Conservation (phyloP, 2,888 invertebrate genomes). For the Psococerastis gibbosa region DNA sequence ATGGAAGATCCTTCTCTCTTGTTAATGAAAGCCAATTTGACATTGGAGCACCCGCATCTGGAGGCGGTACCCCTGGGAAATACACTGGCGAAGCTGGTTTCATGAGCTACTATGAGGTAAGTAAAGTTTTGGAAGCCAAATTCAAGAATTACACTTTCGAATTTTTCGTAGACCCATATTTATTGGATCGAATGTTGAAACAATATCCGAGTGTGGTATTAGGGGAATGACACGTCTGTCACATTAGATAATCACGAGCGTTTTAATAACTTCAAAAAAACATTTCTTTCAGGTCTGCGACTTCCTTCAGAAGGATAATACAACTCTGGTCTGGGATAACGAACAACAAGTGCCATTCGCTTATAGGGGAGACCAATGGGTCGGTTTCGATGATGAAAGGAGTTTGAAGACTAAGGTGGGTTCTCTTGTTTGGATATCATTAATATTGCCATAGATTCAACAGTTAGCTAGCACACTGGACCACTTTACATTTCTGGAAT, state of each 20-base stretch:
- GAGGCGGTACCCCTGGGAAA: constrained; percentile 67
- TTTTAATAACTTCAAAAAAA: background rate
- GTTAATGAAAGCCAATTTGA: constrained; percentile 75
- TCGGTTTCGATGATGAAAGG: constrained; percentile 85
- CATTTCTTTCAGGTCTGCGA: constrained; percentile 46
- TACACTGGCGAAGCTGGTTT: constrained; percentile 89
- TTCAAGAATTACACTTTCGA: no score
- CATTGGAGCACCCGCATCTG: constrained; percentile 78
- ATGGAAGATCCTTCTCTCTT: constrained; percentile 78
- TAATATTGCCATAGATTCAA: no score
- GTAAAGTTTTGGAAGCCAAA: no score
- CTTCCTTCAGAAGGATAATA: constrained; percentile 74
- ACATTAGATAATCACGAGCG: background rate
- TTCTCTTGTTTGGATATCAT: no score
- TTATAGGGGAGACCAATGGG: constrained; percentile 79
- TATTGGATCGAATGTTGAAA: no score
- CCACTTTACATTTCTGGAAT: no score
- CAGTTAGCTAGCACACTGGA: no score
- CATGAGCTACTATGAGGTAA: constrained; percentile 79
- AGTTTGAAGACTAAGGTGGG: constrained; percentile 85
- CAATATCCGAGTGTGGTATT: no score
- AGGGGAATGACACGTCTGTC: background rate
- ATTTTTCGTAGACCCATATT: no score
- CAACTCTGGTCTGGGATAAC: constrained; percentile 87
- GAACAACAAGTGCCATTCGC: constrained; percentile 93